These are phyloP conservation scores for Ptyas mucosa DNA, from an alignment of 2,113 vertebrate genomes.

Conservation along the genomic window DNA sequence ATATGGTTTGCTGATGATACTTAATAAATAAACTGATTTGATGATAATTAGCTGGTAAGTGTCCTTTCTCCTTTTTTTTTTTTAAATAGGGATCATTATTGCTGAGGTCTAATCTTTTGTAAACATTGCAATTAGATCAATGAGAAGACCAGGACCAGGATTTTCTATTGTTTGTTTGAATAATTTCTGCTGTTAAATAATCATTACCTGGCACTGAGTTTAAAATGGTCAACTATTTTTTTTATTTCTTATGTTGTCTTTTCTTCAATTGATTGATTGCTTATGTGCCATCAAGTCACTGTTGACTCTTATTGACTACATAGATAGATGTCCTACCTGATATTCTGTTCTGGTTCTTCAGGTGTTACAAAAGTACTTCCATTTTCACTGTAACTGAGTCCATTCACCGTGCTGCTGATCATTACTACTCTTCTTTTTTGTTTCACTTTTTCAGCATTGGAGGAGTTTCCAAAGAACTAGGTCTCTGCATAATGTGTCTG, in stretches of 20 bases:
- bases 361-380: background rate
- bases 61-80: background rate
- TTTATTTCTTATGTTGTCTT: background rate
- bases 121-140: background rate
- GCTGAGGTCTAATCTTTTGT: background rate
- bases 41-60: background rate
- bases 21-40: background rate
- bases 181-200: background rate
- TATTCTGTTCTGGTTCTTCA: background rate
- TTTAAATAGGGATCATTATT: background rate
- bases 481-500: background rate
- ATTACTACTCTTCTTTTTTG: background rate
- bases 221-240: too few species aligned
- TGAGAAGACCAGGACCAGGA: background rate
- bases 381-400: background rate
- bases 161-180: background rate
- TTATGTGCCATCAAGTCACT: background rate
- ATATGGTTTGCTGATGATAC: background rate
- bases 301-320: background rate
- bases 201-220: background rate
- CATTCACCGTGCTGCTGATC: background rate
- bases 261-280: background rate
- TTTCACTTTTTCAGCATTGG: background rate
- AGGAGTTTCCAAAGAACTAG: background rate
- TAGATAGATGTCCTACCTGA: background rate